Evolutionary conservation across 2,797 vertebrate species (phyloP).

Genomic region (Sebastes kiyomatsui): DNA sequence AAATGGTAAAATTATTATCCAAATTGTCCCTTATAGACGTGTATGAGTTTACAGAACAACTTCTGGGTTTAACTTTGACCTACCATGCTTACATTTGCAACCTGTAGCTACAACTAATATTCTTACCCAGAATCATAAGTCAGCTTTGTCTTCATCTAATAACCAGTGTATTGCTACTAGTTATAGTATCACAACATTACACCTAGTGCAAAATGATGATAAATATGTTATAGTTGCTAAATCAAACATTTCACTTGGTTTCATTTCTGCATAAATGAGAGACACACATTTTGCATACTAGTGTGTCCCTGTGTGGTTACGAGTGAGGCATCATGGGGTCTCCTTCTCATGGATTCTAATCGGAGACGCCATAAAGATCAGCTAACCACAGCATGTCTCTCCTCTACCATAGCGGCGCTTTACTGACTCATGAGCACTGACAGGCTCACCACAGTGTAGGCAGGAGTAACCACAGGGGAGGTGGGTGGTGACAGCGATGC

Average conservation of each 20-base stretch:
- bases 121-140: neutral
- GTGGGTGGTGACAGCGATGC: slow-evolving; percentile 29
- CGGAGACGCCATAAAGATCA: slow-evolving; percentile 60
- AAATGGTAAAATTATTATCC: neutral
- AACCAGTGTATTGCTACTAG: neutral
- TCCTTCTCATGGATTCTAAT: slow-evolving; percentile 44
- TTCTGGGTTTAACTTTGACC: neutral
- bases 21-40: neutral
- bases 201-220: neutral
- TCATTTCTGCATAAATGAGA: slow-evolving; percentile 61
- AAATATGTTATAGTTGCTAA: neutral
- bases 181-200: neutral
- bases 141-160: neutral
- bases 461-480: slow-evolving; percentile 47
- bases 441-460: slow-evolving; percentile 53
- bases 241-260: slow-evolving; percentile 29
- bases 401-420: neutral
- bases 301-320: neutral
- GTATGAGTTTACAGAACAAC: neutral
- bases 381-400: slow-evolving; percentile 42
- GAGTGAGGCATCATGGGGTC: slow-evolving; percentile 36
- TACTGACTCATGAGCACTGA: slow-evolving; percentile 58
- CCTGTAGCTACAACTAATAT: neutral
- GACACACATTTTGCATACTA: neutral
- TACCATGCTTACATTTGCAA: neutral